These are phyloP conservation scores for Neuroscelio doddi DNA, from an alignment of 2,888 invertebrate species.

Conservation along the genomic window DNA sequence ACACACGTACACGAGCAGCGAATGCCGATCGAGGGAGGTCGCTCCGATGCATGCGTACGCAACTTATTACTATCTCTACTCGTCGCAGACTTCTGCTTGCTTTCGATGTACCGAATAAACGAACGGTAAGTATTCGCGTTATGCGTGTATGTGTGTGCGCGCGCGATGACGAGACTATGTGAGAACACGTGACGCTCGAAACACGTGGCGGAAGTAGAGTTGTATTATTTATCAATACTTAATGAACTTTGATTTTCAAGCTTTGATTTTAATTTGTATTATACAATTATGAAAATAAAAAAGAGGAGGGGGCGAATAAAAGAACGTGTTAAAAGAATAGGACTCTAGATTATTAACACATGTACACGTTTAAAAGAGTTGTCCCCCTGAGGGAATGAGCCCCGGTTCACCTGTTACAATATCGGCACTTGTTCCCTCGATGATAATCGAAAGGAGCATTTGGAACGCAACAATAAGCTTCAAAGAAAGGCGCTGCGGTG, in stretches of 20 bases:
- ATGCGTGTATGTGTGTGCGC: background rate
- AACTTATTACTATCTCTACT: background rate
- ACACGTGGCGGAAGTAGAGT: slow-evolving; percentile 23
- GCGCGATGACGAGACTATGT: slow-evolving; percentile 16
- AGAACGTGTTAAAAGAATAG: too few relatives aligned
- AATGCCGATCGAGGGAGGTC: too few relatives aligned
- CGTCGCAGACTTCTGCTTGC: background rate
- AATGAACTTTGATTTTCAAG: too few relatives aligned
- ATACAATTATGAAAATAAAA: too few relatives aligned
- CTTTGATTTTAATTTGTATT: background rate
- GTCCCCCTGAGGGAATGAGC: slow-evolving; percentile 22
- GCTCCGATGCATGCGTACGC: background rate
- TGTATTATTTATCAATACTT: too few relatives aligned
- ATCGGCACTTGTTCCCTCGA: slow-evolving; percentile 42
- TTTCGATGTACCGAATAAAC: slow-evolving; percentile 1
- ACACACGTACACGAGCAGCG: background rate
- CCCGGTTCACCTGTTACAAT: slow-evolving; percentile 46
- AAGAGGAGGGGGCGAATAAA: too few relatives aligned
- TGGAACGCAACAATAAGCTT: slow-evolving; percentile 34
- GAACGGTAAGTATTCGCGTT: background rate
- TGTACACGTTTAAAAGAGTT: slow-evolving; percentile 16
- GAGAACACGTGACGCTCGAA: slow-evolving; percentile 11
- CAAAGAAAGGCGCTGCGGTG: slow-evolving; percentile 32
- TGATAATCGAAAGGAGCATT: slow-evolving; percentile 38
- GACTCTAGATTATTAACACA: too few relatives aligned